A percentile compares a stretch with the other conserved stretches of the same genome.
phyloP scores from a whole-genome alignment of 2,888 invertebrate species.

The Sinotaia quadrata region DNA sequence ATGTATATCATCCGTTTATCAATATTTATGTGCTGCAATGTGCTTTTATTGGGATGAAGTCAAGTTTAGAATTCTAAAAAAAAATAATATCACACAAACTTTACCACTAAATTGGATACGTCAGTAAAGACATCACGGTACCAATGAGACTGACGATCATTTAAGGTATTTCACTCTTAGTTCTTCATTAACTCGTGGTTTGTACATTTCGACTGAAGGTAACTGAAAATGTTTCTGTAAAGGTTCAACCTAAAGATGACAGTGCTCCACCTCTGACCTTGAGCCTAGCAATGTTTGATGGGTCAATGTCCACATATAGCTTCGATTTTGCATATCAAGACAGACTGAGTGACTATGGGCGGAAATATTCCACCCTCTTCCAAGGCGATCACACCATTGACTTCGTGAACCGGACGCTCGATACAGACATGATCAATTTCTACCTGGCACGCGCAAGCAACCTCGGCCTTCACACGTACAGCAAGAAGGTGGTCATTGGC shows the following conservation, averaged over 20 bases:
- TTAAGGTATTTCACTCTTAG: too few species aligned
- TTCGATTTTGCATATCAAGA: slow-evolving; percentile 22
- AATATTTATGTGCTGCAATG: too few species aligned
- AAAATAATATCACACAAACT: too few species aligned
- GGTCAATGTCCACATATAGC: slow-evolving; percentile 38
- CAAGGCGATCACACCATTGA: not conserved
- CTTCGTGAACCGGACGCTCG: not conserved
- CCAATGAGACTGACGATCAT: too few species aligned
- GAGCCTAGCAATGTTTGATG: slow-evolving; percentile 71
- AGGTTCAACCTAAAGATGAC: slow-evolving; percentile 60
- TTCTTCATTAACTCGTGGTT: too few species aligned
- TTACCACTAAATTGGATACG: too few species aligned
- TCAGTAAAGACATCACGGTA: too few species aligned
- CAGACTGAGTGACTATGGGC: slow-evolving; percentile 73
- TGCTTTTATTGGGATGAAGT: too few species aligned
- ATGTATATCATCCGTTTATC: too few species aligned
- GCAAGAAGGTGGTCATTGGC: slow-evolving; percentile 67
- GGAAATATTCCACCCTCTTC: slow-evolving; percentile 74
- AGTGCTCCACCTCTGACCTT: slow-evolving; percentile 76
- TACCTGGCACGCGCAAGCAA: slow-evolving; percentile 45
- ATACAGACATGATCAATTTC: slow-evolving; percentile 34
- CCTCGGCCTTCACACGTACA: slow-evolving; percentile 65
- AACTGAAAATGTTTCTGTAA: too few species aligned
- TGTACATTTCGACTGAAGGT: too few species aligned
- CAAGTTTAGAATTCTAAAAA: too few species aligned